Conservation (phyloP, 2,113 vertebrate genomes). For the Oncorhynchus gorbuscha region DNA sequence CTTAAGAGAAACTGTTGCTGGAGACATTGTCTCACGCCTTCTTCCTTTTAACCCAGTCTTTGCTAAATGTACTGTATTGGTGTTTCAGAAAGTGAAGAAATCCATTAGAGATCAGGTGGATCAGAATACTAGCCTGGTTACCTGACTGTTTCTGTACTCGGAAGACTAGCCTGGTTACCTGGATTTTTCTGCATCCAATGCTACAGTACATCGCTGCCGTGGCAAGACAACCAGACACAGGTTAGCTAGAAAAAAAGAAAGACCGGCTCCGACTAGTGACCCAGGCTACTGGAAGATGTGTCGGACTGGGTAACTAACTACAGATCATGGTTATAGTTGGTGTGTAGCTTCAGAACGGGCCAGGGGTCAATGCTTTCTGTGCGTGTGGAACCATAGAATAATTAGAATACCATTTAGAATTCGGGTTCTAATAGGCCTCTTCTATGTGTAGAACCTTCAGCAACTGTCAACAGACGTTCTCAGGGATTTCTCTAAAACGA, state of each 20-base stretch:
- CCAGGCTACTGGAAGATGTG: background rate
- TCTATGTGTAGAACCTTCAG: conserved; percentile 90
- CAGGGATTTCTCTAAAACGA: conserved; percentile 98
- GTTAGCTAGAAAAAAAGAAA: background rate
- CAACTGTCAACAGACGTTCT: conserved; percentile 99
- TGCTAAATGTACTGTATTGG: no score
- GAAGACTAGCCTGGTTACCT: no score
- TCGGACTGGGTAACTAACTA: background rate
- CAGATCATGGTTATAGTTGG: background rate
- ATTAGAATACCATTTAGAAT: conserved; percentile 67
- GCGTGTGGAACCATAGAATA: conserved; percentile 70
- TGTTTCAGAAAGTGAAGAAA: background rate
- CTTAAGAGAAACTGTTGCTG: no score
- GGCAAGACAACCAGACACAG: no score
- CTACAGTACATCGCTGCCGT: no score
- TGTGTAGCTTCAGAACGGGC: conserved; percentile 47
- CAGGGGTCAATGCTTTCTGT: conserved; percentile 70
- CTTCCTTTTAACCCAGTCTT: no score
- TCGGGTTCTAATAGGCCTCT: conserved; percentile 60
- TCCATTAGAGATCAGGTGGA: background rate
- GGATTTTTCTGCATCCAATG: no score
- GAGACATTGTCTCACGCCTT: no score
- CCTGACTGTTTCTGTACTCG: background rate
- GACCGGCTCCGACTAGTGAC: background rate
- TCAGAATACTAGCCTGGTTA: background rate